Evolutionary conservation across 1,140 invertebrate species (phyloP).

Genomic region (Bombus terrestris): DNA sequence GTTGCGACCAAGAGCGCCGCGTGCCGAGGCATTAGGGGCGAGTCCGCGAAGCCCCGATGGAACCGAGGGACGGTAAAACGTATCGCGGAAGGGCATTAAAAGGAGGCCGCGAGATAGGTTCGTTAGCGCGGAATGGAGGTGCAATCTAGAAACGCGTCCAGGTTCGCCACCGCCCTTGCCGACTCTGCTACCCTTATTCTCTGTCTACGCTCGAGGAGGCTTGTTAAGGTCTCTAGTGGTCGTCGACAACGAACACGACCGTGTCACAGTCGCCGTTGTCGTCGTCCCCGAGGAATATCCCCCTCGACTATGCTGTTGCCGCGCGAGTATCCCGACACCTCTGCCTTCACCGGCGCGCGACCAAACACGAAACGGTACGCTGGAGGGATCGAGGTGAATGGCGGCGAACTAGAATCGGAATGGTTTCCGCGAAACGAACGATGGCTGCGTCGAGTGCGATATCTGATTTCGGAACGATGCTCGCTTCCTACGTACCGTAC

Average conservation of each 20-base stretch:
- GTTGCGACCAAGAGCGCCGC: not conserved
- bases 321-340: constrained; percentile 12
- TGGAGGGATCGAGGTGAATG: not conserved
- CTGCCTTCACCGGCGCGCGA: not conserved
- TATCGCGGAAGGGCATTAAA: constrained; percentile 50
- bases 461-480: not conserved
- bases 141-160: constrained; percentile 43
- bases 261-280: constrained; percentile 3
- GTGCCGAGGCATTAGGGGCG: not conserved
- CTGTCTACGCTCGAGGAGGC: constrained; percentile 64
- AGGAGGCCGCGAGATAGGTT: constrained; percentile 53
- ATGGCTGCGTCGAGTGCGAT: no score
- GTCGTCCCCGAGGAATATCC: constrained; percentile 28
- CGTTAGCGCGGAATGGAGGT: constrained; percentile 61
- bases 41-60: constrained; percentile 5
- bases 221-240: constrained; percentile 68
- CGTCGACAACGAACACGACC: constrained; percentile 30
- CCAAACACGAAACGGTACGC: not conserved
- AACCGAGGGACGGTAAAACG: constrained; percentile 21
- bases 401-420: not conserved
- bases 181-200: constrained; percentile 14
- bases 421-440: not conserved
- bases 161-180: not conserved
- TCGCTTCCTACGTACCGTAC: no score
- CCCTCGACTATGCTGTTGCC: not conserved